Evolutionary conservation across 2,113 vertebrate species (phyloP).

Genomic region (Pteropus alecto): DNA sequence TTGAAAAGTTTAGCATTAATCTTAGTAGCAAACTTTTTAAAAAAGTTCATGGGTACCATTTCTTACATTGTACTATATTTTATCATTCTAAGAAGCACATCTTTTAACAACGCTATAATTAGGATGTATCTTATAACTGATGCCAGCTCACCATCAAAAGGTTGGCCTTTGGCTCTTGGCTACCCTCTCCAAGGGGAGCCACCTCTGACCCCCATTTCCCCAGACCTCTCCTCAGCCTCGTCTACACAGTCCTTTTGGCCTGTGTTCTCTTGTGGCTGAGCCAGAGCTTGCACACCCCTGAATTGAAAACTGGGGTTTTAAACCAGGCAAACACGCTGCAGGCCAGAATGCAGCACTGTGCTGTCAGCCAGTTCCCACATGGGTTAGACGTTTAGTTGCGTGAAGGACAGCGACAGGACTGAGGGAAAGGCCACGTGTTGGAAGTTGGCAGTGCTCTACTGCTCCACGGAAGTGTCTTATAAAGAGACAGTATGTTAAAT

Average conservation of each 20-base stretch:
- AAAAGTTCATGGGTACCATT: not conserved
- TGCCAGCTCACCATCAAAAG: not conserved
- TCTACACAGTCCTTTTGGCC: not conserved
- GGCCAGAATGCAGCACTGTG: not conserved
- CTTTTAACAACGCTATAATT: not conserved
- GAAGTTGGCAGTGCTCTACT: not conserved
- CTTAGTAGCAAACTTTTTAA: not conserved
- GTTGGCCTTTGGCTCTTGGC: not conserved
- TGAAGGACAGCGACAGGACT: not conserved
- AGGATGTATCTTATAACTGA: not conserved
- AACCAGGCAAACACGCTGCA: not conserved
- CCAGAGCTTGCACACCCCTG: not conserved
- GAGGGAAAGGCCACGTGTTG: not conserved
- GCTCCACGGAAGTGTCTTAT: not conserved
- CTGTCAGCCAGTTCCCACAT: accelerated
- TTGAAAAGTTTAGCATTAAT: not conserved
- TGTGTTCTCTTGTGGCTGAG: not conserved
- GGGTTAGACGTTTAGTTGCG: not conserved
- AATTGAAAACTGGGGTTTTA: not conserved
- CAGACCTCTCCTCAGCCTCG: not conserved
- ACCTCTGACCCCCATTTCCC: too few relatives aligned
- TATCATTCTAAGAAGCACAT: not conserved
- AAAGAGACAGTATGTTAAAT: not conserved
- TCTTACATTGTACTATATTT: not conserved
- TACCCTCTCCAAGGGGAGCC: not conserved